phyloP scores from a whole-genome alignment of 2,113 vertebrate species.

The Sprattus sprattus region DNA sequence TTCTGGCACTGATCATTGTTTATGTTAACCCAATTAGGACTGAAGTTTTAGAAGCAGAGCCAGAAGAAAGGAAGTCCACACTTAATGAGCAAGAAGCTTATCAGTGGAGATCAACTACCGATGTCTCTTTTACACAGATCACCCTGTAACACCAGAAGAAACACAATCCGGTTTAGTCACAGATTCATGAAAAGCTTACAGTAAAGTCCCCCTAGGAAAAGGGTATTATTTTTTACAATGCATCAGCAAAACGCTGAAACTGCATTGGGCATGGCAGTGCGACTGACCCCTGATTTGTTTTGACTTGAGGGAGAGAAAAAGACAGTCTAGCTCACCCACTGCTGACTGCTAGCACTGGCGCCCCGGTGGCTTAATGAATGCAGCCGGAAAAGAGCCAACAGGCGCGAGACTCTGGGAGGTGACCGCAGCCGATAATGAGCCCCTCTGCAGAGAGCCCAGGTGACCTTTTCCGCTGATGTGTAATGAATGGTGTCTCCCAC shows the following conservation, averaged over 20 bases:
- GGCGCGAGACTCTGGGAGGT: background rate
- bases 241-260: background rate
- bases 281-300: conserved; percentile 11
- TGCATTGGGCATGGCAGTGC: background rate
- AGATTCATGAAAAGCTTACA: background rate
- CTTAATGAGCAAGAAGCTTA: background rate
- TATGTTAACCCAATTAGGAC: background rate
- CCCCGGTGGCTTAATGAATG: conserved; percentile 39
- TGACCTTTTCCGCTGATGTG: conserved; percentile 49
- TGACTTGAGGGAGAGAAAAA: conserved; percentile 6
- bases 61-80: background rate
- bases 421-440: conserved; percentile 47
- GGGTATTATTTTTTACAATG: background rate
- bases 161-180: background rate
- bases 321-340: background rate
- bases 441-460: conserved; percentile 38
- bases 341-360: background rate
- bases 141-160: background rate
- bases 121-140: background rate
- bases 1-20: background rate
- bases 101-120: background rate
- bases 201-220: background rate
- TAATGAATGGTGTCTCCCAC: conserved; percentile 47
- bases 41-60: background rate
- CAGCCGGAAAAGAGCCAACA: conserved; percentile 14